phyloP scores from a whole-genome alignment of 2,113 vertebrate species.

The Saiga tatarica region DNA sequence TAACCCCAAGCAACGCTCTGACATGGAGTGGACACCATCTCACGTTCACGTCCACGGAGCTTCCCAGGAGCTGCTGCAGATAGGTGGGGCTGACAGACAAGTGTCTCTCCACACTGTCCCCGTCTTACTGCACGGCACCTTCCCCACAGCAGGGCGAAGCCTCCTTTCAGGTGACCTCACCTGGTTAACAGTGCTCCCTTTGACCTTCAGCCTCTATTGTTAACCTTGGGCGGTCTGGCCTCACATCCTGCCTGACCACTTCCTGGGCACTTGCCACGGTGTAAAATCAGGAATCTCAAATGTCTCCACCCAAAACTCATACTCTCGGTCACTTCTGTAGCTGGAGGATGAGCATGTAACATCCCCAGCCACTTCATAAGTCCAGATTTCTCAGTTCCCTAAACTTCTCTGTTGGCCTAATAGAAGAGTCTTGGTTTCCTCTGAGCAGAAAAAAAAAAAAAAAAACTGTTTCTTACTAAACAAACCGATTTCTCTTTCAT shows the following conservation, averaged over 20 bases:
- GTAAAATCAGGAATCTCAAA: background rate
- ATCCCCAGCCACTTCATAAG: background rate
- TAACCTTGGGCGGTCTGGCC: accelerated
- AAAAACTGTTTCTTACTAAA: background rate
- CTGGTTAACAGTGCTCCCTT: background rate
- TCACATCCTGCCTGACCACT: accelerated
- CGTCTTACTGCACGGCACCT: accelerated
- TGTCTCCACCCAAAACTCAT: no score
- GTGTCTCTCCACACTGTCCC: no score
- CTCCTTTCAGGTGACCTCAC: accelerated
- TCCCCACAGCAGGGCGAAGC: background rate
- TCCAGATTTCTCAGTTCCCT: accelerated
- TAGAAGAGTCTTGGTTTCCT: background rate
- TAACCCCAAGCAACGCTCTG: background rate
- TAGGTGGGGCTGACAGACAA: accelerated
- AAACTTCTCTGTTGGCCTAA: accelerated
- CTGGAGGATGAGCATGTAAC: background rate
- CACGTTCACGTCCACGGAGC: accelerated
- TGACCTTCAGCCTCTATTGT: background rate
- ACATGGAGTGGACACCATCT: accelerated
- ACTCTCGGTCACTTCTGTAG: background rate
- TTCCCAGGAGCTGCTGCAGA: background rate
- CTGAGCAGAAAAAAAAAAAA: background rate
- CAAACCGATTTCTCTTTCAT: accelerated
- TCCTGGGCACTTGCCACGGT: accelerated